Percentiles rank a stretch among this genome's conserved stretches.
Evolutionary conservation across 1,140 invertebrate species (phyloP).

Genomic region (Heterodera carotae): DNA sequence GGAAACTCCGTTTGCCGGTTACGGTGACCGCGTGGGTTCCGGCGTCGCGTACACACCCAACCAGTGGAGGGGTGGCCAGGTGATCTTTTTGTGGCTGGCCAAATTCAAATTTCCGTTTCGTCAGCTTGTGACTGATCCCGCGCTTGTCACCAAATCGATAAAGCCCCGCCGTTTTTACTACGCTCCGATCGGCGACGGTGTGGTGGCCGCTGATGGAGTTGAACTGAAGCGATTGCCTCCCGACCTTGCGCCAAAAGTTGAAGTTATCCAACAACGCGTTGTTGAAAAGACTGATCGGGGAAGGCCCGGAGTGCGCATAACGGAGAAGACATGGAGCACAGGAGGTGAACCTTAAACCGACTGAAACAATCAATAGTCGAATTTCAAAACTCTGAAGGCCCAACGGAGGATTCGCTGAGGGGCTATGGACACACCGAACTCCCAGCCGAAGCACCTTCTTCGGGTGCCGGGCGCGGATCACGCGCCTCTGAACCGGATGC

Average conservation of each 20-base stretch:
- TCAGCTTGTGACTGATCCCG: constrained; percentile 52
- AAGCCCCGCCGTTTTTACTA: constrained; percentile 53
- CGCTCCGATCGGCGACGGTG: constrained; percentile 64
- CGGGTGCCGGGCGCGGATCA: neutral
- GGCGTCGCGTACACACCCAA: constrained; percentile 59
- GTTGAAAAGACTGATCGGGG: constrained; percentile 58
- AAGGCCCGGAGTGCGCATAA: constrained; percentile 52
- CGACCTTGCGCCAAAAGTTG: constrained; percentile 60
- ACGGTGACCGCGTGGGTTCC: constrained; percentile 62
- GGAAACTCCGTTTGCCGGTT: constrained; percentile 57
- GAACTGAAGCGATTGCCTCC: constrained; percentile 59
- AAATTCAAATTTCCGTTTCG: neutral
- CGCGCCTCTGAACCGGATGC: constrained; percentile 20
- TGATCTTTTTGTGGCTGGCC: constrained; percentile 11
- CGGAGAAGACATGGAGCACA: constrained; percentile 62
- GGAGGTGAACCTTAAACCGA: constrained; percentile 5
- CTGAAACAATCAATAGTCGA: neutral
- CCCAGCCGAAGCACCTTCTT: neutral
- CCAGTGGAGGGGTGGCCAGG: constrained; percentile 60
- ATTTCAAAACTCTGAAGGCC: neutral
- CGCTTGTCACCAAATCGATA: constrained; percentile 51
- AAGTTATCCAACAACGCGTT: constrained; percentile 60
- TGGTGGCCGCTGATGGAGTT: constrained; percentile 63
- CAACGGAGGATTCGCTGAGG: neutral
- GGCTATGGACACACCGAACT: neutral